A percentile compares a stretch with the other conserved stretches of the same genome.
Evolutionary conservation across 1,140 invertebrate genomes (phyloP).

Genomic region (Platyscapa corneri): DNA sequence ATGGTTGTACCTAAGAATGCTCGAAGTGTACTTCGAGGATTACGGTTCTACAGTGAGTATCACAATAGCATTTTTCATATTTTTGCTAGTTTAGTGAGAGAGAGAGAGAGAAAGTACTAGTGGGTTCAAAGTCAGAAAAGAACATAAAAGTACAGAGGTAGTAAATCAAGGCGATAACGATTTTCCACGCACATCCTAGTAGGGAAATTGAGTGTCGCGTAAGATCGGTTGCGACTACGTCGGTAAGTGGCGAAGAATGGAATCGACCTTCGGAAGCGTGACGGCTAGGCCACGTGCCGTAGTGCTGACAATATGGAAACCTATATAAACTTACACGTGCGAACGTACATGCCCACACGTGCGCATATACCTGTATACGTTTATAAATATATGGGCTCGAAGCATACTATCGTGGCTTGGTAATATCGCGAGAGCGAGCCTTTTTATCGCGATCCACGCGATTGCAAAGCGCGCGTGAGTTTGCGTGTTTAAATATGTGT

Average conservation of each 20-base stretch:
- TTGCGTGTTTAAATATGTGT: no score
- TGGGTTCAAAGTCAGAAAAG: neutral
- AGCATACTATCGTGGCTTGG: conserved; percentile 59
- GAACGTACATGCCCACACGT: conserved; percentile 58
- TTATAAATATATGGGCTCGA: conserved; percentile 62
- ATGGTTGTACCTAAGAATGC: no score
- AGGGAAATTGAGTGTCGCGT: conserved; percentile 48
- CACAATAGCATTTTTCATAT: no score
- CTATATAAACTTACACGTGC: conserved; percentile 21
- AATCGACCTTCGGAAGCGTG: conserved; percentile 51
- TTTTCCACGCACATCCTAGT: conserved; percentile 47
- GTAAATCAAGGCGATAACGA: conserved; percentile 50
- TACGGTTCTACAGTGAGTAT: neutral
- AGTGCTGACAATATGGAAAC: conserved; percentile 28
- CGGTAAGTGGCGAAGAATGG: conserved; percentile 39
- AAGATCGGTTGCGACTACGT: conserved; percentile 1
- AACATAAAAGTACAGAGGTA: neutral
- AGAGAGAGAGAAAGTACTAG: neutral
- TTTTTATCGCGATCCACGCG: conserved; percentile 51
- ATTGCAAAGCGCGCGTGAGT: conserved; percentile 6
- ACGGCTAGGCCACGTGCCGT: conserved; percentile 51
- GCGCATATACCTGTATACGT: conserved; percentile 57
- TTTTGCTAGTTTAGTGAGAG: neutral
- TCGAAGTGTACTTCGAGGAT: neutral
- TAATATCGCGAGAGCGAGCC: conserved; percentile 37